Conservation (phyloP, 2,888 invertebrate species). For the Lycaena phlaeas region DNA sequence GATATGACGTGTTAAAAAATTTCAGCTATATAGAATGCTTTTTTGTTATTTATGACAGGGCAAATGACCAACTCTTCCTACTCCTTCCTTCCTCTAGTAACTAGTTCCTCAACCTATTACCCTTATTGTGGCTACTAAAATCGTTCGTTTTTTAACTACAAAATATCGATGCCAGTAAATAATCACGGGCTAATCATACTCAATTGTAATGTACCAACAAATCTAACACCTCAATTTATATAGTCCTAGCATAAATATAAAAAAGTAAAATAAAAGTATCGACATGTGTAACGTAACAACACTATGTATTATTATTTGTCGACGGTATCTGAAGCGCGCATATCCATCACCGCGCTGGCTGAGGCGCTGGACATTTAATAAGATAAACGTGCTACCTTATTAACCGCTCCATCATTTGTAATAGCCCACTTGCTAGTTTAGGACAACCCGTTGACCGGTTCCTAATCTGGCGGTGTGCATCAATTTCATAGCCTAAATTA, state of each 20-base stretch:
- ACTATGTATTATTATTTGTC: slow-evolving; percentile 46
- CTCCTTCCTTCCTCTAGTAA: too few species aligned
- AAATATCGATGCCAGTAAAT: too few species aligned
- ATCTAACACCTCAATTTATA: too few species aligned
- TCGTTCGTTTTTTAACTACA: too few species aligned
- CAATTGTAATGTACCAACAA: too few species aligned
- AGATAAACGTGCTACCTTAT: slow-evolving; percentile 61
- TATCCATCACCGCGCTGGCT: slow-evolving; percentile 45
- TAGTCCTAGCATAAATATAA: not conserved
- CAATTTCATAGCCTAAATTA: not conserved
- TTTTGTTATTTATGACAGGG: too few species aligned
- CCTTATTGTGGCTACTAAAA: too few species aligned
- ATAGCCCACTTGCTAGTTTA: slow-evolving; percentile 9
- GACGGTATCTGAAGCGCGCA: slow-evolving; percentile 42
- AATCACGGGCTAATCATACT: too few species aligned
- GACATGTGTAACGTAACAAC: slow-evolving; percentile 20
- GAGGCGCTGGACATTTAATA: slow-evolving; percentile 30
- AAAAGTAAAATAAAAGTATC: not conserved
- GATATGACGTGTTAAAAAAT: too few species aligned
- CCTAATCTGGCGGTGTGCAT: slow-evolving; percentile 5
- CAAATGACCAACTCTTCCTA: too few species aligned
- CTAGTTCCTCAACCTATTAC: too few species aligned
- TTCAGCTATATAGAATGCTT: too few species aligned
- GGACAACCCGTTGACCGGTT: slow-evolving; percentile 7
- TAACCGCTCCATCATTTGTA: slow-evolving; percentile 48